These are phyloP conservation scores for Mycteria americana DNA, from an alignment of 2,797 vertebrate genomes.

Conservation along the genomic window DNA sequence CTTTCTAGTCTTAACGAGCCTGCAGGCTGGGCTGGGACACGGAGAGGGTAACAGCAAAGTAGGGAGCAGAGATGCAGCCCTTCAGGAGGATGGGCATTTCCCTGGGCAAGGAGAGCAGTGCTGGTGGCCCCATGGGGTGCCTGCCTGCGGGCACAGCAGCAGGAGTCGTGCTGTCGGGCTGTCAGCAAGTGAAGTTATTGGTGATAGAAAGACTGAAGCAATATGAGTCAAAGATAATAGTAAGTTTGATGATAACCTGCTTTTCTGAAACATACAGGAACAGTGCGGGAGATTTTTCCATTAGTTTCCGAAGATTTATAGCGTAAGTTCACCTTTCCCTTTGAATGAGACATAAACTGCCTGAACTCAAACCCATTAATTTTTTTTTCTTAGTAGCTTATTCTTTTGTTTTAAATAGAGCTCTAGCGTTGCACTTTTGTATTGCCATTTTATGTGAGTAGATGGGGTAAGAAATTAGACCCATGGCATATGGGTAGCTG, in stretches of 20 bases:
- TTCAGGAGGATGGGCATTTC: background rate
- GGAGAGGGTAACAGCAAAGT: background rate
- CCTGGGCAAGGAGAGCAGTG: background rate
- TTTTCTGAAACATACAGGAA: background rate
- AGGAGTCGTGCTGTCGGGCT: fast-evolving
- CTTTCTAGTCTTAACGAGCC: background rate
- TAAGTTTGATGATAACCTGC: background rate
- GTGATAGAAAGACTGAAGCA: background rate
- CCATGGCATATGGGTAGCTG: background rate
- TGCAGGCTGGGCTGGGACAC: background rate
- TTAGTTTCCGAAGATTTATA: background rate
- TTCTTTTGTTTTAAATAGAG: background rate
- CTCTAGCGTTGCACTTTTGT: background rate
- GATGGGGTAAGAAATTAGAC: background rate
- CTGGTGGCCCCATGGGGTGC: background rate
- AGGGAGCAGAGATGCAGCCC: background rate
- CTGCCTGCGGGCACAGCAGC: background rate
- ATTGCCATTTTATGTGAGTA: background rate
- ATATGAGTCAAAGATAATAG: background rate
- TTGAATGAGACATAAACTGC: background rate
- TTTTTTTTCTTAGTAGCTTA: background rate
- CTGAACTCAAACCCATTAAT: background rate
- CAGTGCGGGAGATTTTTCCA: background rate
- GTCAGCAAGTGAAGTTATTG: background rate
- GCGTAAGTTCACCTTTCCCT: background rate